These are phyloP conservation scores for Scaptomyza polygonia DNA, from an alignment of 2,888 invertebrate species.

Conservation along the genomic window DNA sequence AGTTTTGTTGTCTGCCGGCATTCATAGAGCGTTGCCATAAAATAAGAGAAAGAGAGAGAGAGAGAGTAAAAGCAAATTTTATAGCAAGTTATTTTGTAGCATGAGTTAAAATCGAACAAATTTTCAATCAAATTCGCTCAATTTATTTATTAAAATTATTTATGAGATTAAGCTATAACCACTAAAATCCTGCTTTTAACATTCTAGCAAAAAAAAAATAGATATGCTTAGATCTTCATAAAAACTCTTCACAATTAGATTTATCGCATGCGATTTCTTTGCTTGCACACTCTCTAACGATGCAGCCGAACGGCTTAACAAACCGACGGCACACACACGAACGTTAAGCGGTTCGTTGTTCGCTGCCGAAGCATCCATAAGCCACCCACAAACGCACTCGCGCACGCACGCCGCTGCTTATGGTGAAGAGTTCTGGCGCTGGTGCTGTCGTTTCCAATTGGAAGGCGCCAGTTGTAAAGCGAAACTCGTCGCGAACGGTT, in stretches of 20 bases:
- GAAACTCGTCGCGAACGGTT: constrained; percentile 74
- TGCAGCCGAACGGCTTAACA: constrained; percentile 4
- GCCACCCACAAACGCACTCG: constrained; percentile 50
- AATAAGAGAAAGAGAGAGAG: constrained; percentile 25
- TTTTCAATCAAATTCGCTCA: background rate
- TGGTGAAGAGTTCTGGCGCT: constrained; percentile 23
- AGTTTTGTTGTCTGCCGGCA: constrained; percentile 48
- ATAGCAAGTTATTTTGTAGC: constrained; percentile 45
- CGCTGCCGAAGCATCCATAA: constrained; percentile 48
- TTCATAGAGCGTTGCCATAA: constrained; percentile 55
- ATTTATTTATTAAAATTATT: background rate
- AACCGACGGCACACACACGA: constrained; percentile 38
- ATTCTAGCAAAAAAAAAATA: background rate
- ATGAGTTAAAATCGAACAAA: background rate
- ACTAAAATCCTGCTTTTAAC: background rate
- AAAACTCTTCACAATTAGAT: background rate
- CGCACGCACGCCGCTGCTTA: constrained; percentile 51
- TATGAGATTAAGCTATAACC: background rate
- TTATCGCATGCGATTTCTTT: constrained; percentile 63
- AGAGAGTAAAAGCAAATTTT: constrained; percentile 24
- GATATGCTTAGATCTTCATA: background rate
- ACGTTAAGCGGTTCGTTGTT: constrained; percentile 32
- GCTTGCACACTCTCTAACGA: constrained; percentile 18
- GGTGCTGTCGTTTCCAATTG: constrained; percentile 58
- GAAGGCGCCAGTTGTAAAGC: constrained; percentile 74